Conservation (phyloP, 2,797 vertebrate species). For the Mus minutoides region DNA sequence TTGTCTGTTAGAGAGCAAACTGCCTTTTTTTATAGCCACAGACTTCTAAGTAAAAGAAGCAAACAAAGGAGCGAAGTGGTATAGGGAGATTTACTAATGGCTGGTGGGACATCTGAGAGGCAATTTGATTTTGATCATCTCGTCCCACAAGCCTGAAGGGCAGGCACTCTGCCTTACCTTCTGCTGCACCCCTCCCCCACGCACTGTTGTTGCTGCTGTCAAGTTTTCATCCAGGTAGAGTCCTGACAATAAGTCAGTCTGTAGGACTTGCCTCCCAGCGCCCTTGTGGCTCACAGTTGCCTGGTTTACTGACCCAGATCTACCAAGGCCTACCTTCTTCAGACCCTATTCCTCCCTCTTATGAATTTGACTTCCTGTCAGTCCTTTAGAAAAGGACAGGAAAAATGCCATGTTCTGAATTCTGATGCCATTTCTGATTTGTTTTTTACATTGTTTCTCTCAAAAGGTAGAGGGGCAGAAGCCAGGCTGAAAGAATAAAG, state of each 20-base stretch:
- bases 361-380: conserved; percentile 23
- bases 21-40: conserved; percentile 77
- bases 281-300: conserved; percentile 12
- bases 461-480: conserved; percentile 23
- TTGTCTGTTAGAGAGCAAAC: conserved; percentile 80
- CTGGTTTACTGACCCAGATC: conserved; percentile 2
- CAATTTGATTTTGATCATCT: not conserved
- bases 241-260: not conserved
- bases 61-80: conserved; percentile 16
- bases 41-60: conserved; percentile 71
- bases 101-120: not conserved
- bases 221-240: not conserved
- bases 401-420: conserved; percentile 36
- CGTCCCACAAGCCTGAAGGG: not conserved
- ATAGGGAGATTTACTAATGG: not conserved
- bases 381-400: conserved; percentile 42
- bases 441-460: conserved; percentile 61
- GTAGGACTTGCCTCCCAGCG: not conserved
- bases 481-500: conserved; percentile 51
- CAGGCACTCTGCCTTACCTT: not conserved
- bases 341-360: not conserved
- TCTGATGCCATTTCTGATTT: conserved; percentile 49
- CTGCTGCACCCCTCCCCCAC: not conserved
- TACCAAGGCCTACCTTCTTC: conserved; percentile 8
- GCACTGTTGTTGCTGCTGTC: not conserved